phyloP scores from a whole-genome alignment of 2,113 vertebrate genomes.

The Paramisgurnus dabryanus region DNA sequence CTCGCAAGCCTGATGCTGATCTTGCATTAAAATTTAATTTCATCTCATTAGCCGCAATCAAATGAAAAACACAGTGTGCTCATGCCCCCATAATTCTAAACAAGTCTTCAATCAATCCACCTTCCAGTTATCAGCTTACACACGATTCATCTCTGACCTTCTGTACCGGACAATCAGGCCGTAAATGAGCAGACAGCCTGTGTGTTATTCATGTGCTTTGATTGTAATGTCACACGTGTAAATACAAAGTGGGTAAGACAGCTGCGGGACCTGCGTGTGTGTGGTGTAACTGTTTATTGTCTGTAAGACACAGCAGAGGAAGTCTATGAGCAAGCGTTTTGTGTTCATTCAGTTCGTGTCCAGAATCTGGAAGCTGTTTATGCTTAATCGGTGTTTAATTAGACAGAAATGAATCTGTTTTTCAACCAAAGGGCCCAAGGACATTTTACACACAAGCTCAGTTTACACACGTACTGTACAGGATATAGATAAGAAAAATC shows the following conservation, averaged over 20 bases:
- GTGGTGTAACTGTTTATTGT: neutral
- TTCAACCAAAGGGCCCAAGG: neutral
- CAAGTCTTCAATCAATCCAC: constrained; percentile 7
- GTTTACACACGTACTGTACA: neutral
- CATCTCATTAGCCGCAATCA: constrained; percentile 17
- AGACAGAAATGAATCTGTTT: neutral
- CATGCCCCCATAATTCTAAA: neutral
- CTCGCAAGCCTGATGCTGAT: neutral
- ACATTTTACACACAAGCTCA: neutral
- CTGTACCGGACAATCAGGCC: neutral
- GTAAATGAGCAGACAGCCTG: neutral
- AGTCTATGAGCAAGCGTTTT: neutral
- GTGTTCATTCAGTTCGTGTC: neutral
- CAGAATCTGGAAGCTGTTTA: neutral
- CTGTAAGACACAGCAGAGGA: neutral
- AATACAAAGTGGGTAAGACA: neutral
- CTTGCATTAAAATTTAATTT: neutral
- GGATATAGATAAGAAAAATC: neutral
- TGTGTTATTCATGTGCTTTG: neutral
- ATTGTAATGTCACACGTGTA: neutral
- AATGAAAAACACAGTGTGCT: neutral
- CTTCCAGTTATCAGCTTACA: neutral
- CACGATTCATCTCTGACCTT: constrained; percentile 19
- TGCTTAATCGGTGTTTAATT: neutral
- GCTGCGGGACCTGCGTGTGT: neutral